phyloP scores from a whole-genome alignment of 2,797 vertebrate genomes.

The Cichlasoma orientale region DNA sequence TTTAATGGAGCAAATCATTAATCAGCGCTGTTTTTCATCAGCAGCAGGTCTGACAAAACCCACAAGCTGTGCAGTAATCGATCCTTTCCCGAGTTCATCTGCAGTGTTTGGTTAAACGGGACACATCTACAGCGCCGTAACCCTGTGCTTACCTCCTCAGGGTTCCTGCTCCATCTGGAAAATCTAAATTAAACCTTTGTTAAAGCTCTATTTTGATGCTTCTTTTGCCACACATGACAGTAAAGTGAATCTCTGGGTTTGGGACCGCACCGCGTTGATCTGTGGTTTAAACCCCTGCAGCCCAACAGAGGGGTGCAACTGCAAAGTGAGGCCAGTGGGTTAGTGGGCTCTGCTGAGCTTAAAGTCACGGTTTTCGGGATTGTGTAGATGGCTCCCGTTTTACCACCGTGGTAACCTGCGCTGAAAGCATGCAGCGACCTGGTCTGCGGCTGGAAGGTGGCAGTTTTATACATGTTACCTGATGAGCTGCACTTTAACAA shows the following conservation, averaged over 20 bases:
- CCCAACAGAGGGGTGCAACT: background rate
- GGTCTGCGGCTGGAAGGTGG: background rate
- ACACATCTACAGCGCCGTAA: background rate
- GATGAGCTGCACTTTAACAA: too few relatives aligned
- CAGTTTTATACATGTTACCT: too few relatives aligned
- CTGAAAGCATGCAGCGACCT: background rate
- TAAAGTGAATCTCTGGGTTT: background rate
- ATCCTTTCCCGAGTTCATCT: background rate
- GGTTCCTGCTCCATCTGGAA: background rate
- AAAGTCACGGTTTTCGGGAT: background rate
- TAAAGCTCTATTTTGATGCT: background rate
- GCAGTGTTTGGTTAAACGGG: background rate
- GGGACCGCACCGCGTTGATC: background rate
- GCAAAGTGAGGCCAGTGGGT: background rate
- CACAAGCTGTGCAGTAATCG: background rate
- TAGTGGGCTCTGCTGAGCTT: background rate
- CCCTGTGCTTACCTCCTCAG: background rate
- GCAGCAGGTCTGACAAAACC: background rate
- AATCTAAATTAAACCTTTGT: background rate
- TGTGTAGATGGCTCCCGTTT: background rate
- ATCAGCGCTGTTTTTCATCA: background rate
- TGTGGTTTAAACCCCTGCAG: background rate
- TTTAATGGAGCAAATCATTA: constrained; percentile 13
- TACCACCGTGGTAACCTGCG: background rate
- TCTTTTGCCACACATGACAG: background rate